These are phyloP conservation scores for Colletes collaris DNA, from an alignment of 2,888 invertebrate genomes.

Conservation along the genomic window DNA sequence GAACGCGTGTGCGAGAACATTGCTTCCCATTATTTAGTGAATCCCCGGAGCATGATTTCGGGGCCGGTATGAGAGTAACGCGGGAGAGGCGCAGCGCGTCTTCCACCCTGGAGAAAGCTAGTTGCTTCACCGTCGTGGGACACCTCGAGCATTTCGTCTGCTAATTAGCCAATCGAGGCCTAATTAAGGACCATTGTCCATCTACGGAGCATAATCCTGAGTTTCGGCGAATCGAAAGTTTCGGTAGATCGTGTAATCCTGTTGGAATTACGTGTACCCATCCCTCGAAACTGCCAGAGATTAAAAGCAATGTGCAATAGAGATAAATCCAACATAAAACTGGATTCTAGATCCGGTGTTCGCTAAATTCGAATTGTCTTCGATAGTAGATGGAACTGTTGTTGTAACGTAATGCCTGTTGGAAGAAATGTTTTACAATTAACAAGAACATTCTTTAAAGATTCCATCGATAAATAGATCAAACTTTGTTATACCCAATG, in stretches of 20 bases:
- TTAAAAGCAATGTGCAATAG: not conserved
- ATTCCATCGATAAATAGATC: too few relatives aligned
- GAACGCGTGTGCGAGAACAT: constrained; percentile 75
- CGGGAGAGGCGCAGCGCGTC: constrained; percentile 1
- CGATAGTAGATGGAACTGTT: not conserved
- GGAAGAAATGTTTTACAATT: too few relatives aligned
- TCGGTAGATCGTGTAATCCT: constrained; percentile 3
- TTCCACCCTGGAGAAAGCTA: constrained; percentile 75
- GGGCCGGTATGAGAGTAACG: constrained; percentile 52
- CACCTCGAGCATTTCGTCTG: constrained; percentile 58
- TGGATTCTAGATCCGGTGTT: not conserved
- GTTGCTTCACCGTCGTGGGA: constrained; percentile 81
- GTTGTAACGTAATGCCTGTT: too few relatives aligned
- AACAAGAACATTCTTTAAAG: too few relatives aligned
- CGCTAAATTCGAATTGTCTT: constrained; percentile 4
- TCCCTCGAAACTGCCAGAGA: too few relatives aligned
- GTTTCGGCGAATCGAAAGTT: not conserved
- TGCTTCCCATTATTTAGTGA: constrained; percentile 73
- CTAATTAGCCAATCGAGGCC: constrained; percentile 79
- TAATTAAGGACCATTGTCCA: constrained; percentile 74
- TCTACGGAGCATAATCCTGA: constrained; percentile 4
- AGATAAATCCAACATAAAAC: too few relatives aligned
- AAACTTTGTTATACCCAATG: too few relatives aligned
- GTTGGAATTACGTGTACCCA: not conserved
- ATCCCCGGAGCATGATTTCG: constrained; percentile 62